Base-by-base conservation (phyloP, 2,113 vertebrate genomes). In the Phainopepla nitens region DNA sequence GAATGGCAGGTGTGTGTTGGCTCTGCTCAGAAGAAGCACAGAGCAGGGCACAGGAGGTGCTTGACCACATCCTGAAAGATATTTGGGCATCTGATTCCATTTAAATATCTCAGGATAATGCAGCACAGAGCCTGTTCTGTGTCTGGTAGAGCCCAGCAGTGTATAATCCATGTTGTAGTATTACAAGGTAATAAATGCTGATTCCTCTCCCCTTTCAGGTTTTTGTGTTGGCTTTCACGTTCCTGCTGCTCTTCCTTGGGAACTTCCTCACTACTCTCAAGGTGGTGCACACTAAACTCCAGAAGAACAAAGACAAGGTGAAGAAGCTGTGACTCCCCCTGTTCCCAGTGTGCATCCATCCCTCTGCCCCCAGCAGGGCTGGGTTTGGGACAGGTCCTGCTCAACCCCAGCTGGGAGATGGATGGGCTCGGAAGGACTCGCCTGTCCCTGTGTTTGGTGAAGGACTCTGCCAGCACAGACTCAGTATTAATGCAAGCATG, bases 181-280 rank as follows among this genome's bases (percentile, higher is more conserved):
- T 18, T 49, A 19, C 57, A 45, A 73, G 57, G 15, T 36, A 42
- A 36, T 57, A 82, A 80, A 88, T 36, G 61, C 45, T 71, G 31
- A 22, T 42, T 28, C 41, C 4, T 24, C 24, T 11, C 62, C 20
- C 6, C 3, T 15, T 39, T 25, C 96, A 99, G 99, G 99, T 99
- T 50, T 99, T 99, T 33, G 99, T 99, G 97, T 88, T 99, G 98
- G 99, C 98, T 0, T 97, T 99, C 95, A 99, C 99, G 0, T 99
- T 99, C 97, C 98, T 99, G 23, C 80, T 99, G 84, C 98, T 99
- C n/a, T 99, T 99, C 97, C 98, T 99, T 1, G 99, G 99, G 68
- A 99, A 99, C 65, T 99, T 99, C 87, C 98, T 99, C 94, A 99
- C 99, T 41, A 99, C 99, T 1, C 93, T 99, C 69, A 99, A 99